Base-by-base conservation (phyloP, 2,797 vertebrate species). In the Sebastes goodei region DNA sequence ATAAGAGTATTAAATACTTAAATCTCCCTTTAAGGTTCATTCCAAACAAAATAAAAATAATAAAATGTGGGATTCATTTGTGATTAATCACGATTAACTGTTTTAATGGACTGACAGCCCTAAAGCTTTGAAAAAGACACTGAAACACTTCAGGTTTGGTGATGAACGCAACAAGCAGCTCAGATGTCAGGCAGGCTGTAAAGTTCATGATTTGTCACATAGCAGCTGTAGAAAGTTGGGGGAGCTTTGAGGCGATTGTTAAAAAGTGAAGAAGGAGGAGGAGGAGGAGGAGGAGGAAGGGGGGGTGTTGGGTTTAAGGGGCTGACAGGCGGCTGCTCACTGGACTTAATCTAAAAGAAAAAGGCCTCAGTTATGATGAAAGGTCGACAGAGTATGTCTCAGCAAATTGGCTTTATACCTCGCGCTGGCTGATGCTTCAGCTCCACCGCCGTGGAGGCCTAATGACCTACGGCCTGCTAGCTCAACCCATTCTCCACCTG, bases 151-250 rank as follows among this genome's bases (percentile, higher is more conserved):
- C 94, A 94, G 94, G 93, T 96, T 94, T 94, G 92, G 55, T 68
- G 84, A 85, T 30, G 82, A 53, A 33, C 90, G 93, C 95, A 95
- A 93, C 93, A 94, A 87, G 93, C 94, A 94, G 95, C 94, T 94
- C 95, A 94, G 94, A 95, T 94, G 95, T 94, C 93, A 80, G 27
- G 69, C 20, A 32, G 59, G 64, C 62, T 42, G 76, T 61, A 73
- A 79, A 77, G 74, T 89, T 91, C 91, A 90, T 93, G 89, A 96
- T 96, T 96, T 96, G 96, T 97, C 96, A 96, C 96, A 93, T 93
- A 89, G 93, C 90, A 80, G 94, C 94, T 71, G 78, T 1, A 49
- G 95, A 96, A 96, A 92, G 82, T 95, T 95, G 95, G 83, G 78
- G 90, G 85, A 93, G 94, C 95, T 96, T 95, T 94, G 92, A 88